A percentile compares a stretch with the other conserved stretches of the same genome.
Conservation (phyloP, 1,140 invertebrate genomes). For the Octopus sinensis region DNA sequence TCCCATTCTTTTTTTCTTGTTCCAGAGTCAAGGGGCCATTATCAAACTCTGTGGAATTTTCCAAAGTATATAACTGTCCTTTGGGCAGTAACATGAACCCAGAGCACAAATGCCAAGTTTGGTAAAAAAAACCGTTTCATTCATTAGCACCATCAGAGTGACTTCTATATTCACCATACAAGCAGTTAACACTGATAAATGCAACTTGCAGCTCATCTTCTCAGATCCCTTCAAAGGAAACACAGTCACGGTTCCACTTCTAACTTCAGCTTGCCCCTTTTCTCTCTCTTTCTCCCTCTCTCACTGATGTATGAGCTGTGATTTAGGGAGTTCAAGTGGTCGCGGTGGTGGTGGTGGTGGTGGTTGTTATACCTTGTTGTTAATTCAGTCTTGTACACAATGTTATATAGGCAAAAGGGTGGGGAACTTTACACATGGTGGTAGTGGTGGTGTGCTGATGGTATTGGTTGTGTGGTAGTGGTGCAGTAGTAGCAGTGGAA, state of each 20-base stretch:
- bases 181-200: no score
- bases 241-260: neutral
- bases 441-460: neutral
- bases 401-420: neutral
- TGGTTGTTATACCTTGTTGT: neutral
- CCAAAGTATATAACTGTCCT: conserved; percentile 70
- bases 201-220: no score
- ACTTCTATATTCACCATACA: no score
- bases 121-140: conserved; percentile 63
- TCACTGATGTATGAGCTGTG: neutral
- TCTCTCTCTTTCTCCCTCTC: neutral
- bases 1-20: conserved; percentile 15
- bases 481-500: no score
- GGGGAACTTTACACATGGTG: neutral
- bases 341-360: no score
- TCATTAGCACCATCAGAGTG: neutral
- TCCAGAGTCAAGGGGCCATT: conserved; percentile 78
- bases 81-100: conserved; percentile 86
- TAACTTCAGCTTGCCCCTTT: neutral
- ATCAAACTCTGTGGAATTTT: conserved; percentile 88
- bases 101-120: conserved; percentile 84
- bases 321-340: neutral
- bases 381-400: neutral
- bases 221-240: no score
- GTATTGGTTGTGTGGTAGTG: no score